These are phyloP conservation scores for Nemoura dubitans DNA, from an alignment of 2,888 invertebrate genomes.

Conservation along the genomic window DNA sequence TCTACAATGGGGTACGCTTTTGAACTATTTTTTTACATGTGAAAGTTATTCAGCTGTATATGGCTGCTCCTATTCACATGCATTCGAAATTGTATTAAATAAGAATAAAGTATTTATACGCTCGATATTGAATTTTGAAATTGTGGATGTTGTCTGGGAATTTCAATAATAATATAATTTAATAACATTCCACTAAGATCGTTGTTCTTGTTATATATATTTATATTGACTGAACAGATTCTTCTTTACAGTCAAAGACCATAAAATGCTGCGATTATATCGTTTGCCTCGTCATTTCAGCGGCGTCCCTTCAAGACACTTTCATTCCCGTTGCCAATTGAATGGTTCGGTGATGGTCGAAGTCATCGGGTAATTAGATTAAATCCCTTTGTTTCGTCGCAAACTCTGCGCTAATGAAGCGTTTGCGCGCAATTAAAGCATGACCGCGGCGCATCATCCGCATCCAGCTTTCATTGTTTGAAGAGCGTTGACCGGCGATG, in stretches of 20 bases:
- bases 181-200: too few relatives aligned
- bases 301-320: background rate
- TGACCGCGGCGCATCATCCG: background rate
- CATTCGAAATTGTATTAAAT: too few relatives aligned
- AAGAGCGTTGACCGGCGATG: background rate
- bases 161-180: background rate
- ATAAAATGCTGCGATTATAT: too few relatives aligned
- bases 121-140: too few relatives aligned
- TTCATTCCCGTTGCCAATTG: background rate
- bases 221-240: too few relatives aligned
- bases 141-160: background rate
- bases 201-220: too few relatives aligned
- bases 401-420: background rate
- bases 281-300: too few relatives aligned
- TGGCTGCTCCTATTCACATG: background rate
- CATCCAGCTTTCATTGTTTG: background rate
- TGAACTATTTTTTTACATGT: background rate
- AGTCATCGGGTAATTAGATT: background rate
- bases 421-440: background rate
- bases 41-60: background rate
- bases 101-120: too few relatives aligned
- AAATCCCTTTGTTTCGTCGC: background rate
- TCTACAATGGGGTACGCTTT: background rate
- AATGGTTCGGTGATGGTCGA: background rate
- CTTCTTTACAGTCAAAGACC: too few relatives aligned